These are phyloP conservation scores for Platanista minor DNA, from an alignment of 2,113 vertebrate species.

Conservation along the genomic window DNA sequence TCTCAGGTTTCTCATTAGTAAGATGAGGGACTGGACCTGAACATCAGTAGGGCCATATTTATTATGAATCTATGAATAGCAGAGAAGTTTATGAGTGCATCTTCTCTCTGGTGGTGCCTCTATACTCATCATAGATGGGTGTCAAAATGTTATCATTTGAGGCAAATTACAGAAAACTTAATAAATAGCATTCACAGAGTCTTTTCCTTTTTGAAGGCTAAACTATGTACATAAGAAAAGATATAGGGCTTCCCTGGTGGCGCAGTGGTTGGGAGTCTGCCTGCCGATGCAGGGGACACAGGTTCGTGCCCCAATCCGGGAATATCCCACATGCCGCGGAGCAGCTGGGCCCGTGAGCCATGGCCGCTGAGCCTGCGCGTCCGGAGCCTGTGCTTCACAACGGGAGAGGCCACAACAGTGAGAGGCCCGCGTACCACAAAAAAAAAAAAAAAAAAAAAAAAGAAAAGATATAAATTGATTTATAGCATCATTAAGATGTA, in stretches of 20 bases:
- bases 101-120: not conserved
- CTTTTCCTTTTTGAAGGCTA: not conserved
- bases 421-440: too few species aligned
- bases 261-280: too few species aligned
- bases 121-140: not conserved
- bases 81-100: not conserved
- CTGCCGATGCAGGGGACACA: too few species aligned
- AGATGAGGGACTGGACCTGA: not conserved
- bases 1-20: not conserved
- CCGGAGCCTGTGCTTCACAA: too few species aligned
- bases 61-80: not conserved
- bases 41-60: not conserved
- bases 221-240: not conserved
- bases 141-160: not conserved
- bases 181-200: not conserved
- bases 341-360: too few species aligned
- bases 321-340: too few species aligned
- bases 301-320: too few species aligned
- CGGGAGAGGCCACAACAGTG: too few species aligned
- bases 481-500: not conserved
- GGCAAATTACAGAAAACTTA: not conserved
- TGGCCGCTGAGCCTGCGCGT: too few species aligned
- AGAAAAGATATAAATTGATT: constrained; percentile 17
- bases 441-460: constrained; percentile 46
- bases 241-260: too few species aligned